Conservation (phyloP, 1,140 invertebrate species). For the Drosophila repletoides region DNA sequence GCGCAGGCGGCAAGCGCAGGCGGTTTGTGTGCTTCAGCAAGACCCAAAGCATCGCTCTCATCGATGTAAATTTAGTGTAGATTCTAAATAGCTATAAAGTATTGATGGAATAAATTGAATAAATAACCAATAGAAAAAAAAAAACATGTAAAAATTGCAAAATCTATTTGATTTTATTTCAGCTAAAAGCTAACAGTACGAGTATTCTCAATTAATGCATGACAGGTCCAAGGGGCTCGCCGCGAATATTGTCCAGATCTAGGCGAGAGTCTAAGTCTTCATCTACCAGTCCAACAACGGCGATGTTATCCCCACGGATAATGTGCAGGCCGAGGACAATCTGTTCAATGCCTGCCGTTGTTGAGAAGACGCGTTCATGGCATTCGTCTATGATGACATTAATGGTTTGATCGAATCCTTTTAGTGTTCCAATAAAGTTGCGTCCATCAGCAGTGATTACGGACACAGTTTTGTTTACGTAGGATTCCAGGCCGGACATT, state of each 20-base stretch:
- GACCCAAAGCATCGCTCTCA: slow-evolving; percentile 85
- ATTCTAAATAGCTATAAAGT: slow-evolving; percentile 36
- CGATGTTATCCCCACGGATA: slow-evolving; percentile 98
- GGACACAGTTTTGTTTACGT: slow-evolving; percentile 95
- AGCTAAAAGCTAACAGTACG: slow-evolving; percentile 17
- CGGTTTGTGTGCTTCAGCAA: slow-evolving; percentile 87
- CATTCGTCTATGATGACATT: slow-evolving; percentile 99
- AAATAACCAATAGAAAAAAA: no score
- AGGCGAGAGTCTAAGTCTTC: slow-evolving; percentile 93
- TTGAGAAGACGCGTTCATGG: slow-evolving; percentile 97
- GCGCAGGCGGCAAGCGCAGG: no score
- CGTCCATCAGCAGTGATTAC: slow-evolving; percentile 97
- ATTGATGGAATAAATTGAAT: neutral
- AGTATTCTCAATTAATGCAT: slow-evolving; percentile 90
- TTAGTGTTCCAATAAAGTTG: slow-evolving; percentile 94
- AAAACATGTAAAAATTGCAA: slow-evolving; percentile 35
- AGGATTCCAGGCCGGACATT: slow-evolving; percentile 93
- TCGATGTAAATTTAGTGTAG: slow-evolving; percentile 85
- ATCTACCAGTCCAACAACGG: slow-evolving; percentile 95
- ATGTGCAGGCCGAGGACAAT: slow-evolving; percentile 98
- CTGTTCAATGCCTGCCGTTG: slow-evolving; percentile 94
- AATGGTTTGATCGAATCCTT: slow-evolving; percentile 97
- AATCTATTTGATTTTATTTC: slow-evolving; percentile 61
- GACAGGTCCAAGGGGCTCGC: slow-evolving; percentile 94
- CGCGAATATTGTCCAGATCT: slow-evolving; percentile 92